These are phyloP conservation scores for Arrhamphus sclerolepis DNA, from an alignment of 2,797 vertebrate genomes.

Conservation along the genomic window DNA sequence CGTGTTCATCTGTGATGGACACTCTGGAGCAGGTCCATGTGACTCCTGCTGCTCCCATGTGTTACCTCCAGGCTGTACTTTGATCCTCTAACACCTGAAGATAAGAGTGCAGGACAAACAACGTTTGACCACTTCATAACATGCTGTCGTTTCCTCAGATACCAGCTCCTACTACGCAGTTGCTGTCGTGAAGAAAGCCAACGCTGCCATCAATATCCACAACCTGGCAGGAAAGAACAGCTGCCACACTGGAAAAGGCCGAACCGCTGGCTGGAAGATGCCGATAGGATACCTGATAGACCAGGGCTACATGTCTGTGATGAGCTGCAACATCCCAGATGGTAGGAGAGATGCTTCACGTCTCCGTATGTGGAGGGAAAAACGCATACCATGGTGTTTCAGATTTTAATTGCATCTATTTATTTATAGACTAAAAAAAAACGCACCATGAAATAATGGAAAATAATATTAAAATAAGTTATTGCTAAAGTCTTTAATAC, in stretches of 20 bases:
- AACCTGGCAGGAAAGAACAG: constrained; percentile 83
- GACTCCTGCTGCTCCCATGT: too few relatives aligned
- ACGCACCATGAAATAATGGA: too few relatives aligned
- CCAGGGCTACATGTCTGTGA: constrained; percentile 87
- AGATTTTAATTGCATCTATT: too few relatives aligned
- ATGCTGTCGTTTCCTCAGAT: constrained; percentile 53
- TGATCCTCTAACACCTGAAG: constrained; percentile 10
- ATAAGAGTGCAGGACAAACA: not conserved
- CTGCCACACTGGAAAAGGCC: constrained; percentile 91
- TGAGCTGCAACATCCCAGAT: constrained; percentile 85
- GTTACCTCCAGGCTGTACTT: constrained; percentile 5
- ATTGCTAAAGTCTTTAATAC: too few relatives aligned
- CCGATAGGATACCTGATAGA: constrained; percentile 89
- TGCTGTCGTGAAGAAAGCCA: constrained; percentile 84
- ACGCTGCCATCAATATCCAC: constrained; percentile 82
- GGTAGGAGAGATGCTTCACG: constrained; percentile 69
- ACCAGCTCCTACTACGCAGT: constrained; percentile 86
- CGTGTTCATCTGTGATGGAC: not conserved
- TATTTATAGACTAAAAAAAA: too few relatives aligned
- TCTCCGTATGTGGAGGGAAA: not conserved
- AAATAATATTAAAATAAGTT: too few relatives aligned
- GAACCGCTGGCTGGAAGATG: constrained; percentile 91
- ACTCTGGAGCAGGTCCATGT: not conserved
- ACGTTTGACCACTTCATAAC: not conserved
- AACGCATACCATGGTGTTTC: too few relatives aligned